phyloP scores from a whole-genome alignment of 2,797 vertebrate species.

The Babyrousa celebensis region DNA sequence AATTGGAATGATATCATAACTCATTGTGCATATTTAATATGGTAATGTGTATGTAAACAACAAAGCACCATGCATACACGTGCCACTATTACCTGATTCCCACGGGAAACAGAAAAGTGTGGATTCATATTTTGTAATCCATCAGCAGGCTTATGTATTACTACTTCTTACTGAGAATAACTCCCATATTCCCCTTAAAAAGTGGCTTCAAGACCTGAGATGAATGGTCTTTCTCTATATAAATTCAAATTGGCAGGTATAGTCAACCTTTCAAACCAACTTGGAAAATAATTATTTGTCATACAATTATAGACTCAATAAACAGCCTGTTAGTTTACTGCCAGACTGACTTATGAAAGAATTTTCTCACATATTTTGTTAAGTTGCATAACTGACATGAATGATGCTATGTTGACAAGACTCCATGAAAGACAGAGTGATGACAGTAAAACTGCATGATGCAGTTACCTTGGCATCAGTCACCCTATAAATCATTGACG shows the following conservation, averaged over 20 bases:
- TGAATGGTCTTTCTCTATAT: background rate
- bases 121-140: background rate
- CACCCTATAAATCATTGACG: background rate
- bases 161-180: background rate
- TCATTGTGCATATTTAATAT: slow-evolving; percentile 22
- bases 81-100: background rate
- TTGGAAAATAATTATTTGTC: background rate
- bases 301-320: background rate
- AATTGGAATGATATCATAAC: background rate
- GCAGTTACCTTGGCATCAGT: background rate
- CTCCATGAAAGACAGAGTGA: background rate
- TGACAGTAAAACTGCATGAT: background rate
- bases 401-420: slow-evolving; percentile 23
- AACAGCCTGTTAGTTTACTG: background rate
- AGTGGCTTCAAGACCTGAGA: background rate
- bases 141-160: background rate
- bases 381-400: background rate
- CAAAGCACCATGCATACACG: background rate
- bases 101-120: background rate
- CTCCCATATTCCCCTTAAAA: background rate
- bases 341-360: background rate
- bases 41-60: background rate
- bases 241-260: background rate
- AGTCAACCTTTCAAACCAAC: background rate
- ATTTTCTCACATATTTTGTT: background rate